A percentile compares a stretch with the other conserved stretches of the same genome.
phyloP scores from a whole-genome alignment of 2,113 vertebrate genomes.

The Puma concolor region DNA sequence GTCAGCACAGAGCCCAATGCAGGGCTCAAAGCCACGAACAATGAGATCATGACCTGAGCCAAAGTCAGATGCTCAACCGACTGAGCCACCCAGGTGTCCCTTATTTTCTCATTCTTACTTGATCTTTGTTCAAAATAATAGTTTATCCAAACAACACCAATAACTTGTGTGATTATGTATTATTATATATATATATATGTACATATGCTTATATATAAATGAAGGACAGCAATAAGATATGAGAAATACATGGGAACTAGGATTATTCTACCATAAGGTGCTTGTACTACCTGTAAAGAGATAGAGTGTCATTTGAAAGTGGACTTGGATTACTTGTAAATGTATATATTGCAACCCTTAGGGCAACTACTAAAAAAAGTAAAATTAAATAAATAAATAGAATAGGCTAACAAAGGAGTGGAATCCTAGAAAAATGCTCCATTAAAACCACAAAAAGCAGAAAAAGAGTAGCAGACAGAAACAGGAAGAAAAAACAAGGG shows the following conservation, averaged over 20 bases:
- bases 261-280: background rate
- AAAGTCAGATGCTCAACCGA: background rate
- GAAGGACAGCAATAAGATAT: background rate
- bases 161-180: background rate
- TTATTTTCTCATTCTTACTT: background rate
- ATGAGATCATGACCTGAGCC: background rate
- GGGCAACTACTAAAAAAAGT: background rate
- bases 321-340: background rate
- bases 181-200: background rate
- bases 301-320: background rate
- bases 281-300: background rate
- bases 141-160: background rate
- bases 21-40: background rate
- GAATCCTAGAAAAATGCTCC: background rate
- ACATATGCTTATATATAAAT: background rate
- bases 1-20: background rate
- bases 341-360: background rate
- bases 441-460: background rate
- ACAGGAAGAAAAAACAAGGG: background rate
- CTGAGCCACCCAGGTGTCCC: background rate
- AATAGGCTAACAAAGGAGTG: background rate
- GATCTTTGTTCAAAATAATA: background rate
- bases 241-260: background rate
- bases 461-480: background rate
- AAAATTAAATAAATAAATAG: background rate